Percentiles rank a stretch among this genome's conserved stretches.
Evolutionary conservation across 2,797 vertebrate genomes (phyloP).

Genomic region (Pantherophis alleghaniensis): DNA sequence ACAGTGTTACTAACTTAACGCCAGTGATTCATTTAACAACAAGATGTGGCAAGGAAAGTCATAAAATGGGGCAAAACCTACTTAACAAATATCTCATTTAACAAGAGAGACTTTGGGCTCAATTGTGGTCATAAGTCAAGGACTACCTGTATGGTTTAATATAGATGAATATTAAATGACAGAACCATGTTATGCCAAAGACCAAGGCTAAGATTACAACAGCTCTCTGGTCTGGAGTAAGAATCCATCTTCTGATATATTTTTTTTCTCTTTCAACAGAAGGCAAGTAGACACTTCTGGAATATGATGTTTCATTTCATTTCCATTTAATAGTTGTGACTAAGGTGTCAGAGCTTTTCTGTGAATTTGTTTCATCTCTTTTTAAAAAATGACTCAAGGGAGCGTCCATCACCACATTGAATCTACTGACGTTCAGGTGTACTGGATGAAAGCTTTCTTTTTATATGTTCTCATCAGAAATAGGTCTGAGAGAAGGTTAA

Average conservation of each 20-base stretch:
- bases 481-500: not conserved
- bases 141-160: constrained; percentile 25
- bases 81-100: not conserved
- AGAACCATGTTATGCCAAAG: not conserved
- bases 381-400: not conserved
- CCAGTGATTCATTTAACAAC: not conserved
- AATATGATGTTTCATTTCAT: not conserved
- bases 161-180: constrained; percentile 37
- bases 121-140: not conserved
- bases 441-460: not conserved
- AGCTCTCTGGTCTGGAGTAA: too few relatives aligned
- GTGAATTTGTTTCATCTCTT: not conserved
- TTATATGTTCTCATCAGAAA: not conserved
- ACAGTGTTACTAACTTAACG: not conserved
- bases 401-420: not conserved
- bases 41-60: not conserved
- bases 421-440: not conserved
- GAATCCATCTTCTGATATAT: not conserved
- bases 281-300: not conserved
- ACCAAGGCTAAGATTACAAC: not conserved
- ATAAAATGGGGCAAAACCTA: not conserved
- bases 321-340: not conserved
- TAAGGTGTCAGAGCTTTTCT: not conserved
- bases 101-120: not conserved
- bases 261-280: not conserved